These are phyloP conservation scores for Neofelis nebulosa DNA, from an alignment of 2,113 vertebrate species.

Conservation along the genomic window DNA sequence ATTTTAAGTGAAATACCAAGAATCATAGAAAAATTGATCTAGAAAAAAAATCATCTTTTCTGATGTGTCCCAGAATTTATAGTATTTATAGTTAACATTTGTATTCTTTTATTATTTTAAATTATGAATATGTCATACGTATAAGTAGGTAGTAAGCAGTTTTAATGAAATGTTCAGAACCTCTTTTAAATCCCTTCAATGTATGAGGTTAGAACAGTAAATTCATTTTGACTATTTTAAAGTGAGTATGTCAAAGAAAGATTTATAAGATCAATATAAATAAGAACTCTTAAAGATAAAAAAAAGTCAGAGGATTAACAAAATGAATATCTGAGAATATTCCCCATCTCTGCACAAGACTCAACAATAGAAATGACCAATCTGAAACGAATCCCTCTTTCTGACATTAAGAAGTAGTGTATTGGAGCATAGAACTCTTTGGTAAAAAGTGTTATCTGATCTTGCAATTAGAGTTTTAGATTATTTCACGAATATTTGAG, in stretches of 20 bases:
- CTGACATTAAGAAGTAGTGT: background rate
- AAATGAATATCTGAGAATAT: background rate
- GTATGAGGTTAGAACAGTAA: background rate
- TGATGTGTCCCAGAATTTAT: background rate
- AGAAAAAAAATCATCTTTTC: background rate
- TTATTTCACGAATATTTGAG: background rate
- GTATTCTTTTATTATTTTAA: background rate
- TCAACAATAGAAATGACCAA: background rate
- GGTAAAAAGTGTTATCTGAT: background rate
- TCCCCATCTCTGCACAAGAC: background rate
- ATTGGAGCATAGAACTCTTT: background rate
- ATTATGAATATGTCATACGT: background rate
- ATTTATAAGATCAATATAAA: background rate
- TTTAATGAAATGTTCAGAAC: background rate
- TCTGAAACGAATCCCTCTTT: background rate
- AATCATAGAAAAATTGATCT: background rate
- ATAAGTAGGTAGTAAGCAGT: background rate
- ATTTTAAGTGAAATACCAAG: background rate
- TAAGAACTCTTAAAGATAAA: background rate
- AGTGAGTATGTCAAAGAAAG: background rate
- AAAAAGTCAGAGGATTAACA: slow-evolving; percentile 15
- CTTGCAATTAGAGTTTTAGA: background rate
- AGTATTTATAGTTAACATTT: background rate
- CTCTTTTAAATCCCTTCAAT: background rate
- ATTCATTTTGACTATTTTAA: background rate